Evolutionary conservation across 2,797 vertebrate genomes (phyloP).

Genomic region (Liasis olivaceus): DNA sequence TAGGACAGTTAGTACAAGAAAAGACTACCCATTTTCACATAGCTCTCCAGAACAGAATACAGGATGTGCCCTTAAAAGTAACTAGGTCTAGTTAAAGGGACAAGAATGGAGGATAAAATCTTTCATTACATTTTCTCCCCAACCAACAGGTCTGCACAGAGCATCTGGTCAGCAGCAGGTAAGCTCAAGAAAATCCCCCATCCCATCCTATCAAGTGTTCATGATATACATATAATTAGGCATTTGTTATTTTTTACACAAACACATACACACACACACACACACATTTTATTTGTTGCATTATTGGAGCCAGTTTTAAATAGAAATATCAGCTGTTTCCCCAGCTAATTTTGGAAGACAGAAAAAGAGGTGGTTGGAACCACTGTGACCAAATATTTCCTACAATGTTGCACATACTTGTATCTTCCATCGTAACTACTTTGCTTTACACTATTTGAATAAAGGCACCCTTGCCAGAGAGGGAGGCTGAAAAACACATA

Average conservation of each 20-base stretch:
- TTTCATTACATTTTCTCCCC: neutral
- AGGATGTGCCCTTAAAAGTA: neutral
- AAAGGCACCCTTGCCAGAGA: neutral
- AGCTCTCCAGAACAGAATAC: neutral
- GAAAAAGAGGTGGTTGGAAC: neutral
- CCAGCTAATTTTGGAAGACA: neutral
- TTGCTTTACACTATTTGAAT: neutral
- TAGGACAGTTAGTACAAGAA: neutral
- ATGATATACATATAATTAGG: neutral
- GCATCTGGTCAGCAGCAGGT: neutral
- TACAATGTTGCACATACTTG: neutral
- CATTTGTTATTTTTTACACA: neutral
- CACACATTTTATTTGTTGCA: neutral
- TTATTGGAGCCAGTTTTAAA: neutral
- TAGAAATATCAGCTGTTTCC: neutral
- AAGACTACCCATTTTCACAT: neutral
- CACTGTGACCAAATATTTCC: neutral
- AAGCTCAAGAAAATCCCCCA: neutral
- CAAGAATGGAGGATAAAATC: neutral
- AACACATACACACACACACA: neutral
- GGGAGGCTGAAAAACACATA: neutral
- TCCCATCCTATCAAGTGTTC: neutral
- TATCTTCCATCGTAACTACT: neutral
- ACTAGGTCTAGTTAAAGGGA: neutral
- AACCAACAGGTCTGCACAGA: neutral